phyloP scores from a whole-genome alignment of 2,113 vertebrate species.

The Ameiurus melas region DNA sequence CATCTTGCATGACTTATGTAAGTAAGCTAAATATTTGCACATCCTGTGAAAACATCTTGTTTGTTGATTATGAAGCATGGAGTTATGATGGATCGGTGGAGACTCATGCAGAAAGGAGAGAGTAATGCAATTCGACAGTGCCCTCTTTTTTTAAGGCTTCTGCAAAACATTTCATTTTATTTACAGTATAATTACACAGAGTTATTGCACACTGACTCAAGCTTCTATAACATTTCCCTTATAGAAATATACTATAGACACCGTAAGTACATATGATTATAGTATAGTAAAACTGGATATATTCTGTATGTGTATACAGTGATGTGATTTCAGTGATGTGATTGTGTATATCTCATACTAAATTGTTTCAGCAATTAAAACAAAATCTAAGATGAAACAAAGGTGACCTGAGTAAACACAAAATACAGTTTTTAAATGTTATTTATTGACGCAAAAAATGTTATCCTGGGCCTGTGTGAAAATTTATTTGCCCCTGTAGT shows the following conservation, averaged over 20 bases:
- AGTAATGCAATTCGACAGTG: slow-evolving; percentile 59
- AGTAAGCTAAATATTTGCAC: slow-evolving; percentile 71
- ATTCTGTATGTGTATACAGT: no score
- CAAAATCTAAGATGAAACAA: no score
- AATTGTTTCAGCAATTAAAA: no score
- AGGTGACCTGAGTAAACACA: no score
- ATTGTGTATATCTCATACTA: no score
- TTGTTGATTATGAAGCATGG: slow-evolving; percentile 56
- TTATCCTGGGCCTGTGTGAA: no score
- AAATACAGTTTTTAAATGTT: no score
- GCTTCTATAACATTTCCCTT: neutral
- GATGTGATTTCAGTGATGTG: no score
- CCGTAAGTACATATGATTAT: neutral
- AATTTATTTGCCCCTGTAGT: no score
- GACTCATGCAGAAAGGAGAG: neutral
- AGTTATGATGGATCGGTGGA: slow-evolving; percentile 60
- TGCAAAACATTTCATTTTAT: slow-evolving; percentile 53
- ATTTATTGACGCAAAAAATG: no score
- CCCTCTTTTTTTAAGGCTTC: slow-evolving; percentile 60
- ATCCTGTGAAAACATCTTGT: slow-evolving; percentile 64
- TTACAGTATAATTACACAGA: slow-evolving; percentile 23
- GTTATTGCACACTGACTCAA: neutral
- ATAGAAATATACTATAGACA: neutral
- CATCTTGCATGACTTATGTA: slow-evolving; percentile 64
- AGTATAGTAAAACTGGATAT: neutral